Base-by-base conservation (phyloP, 2,797 vertebrate species). In the Serranus cabrilla region DNA sequence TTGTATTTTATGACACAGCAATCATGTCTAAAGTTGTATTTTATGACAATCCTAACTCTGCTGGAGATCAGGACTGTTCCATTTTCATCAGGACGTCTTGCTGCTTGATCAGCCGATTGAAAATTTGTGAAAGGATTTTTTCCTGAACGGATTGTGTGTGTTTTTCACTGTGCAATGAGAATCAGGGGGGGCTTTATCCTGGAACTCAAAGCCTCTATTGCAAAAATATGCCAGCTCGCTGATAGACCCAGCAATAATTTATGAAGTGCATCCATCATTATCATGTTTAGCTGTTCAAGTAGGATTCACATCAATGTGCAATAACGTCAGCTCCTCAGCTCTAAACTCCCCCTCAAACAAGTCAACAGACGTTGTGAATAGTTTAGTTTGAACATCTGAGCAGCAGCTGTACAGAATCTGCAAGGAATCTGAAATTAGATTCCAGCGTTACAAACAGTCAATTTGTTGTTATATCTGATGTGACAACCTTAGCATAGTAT, bases 11-110 rank as follows among this genome's bases (percentile, higher is more conserved):
- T 43, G 1, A 57, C 46, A 76, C 34, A 34, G 34, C 34, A 34
- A 34, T 34, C 34, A 69, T 37, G 34, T 37, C 12, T 34, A 68
- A 62, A 63, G 56, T 58, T 52, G 13, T 34, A 21, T 63, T 69
- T 60, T 31, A 50, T 42, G 1, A 54, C 42, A 71, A 80, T 77
- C 65, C 49, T 52, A 74, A 21, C 43, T 52, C 59, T 31, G 23
- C 72, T 63, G 54, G 55, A 69, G 56, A 64, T 70, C 73, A 56
- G 20, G 14, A 43, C 23, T 23, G 37, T 27, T 64, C 7, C 13
- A 40, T 70, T 80, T 60, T 56, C 76, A 73, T 80, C 73, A 70
- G 31, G 60, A 39, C n/a, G 43, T 45, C 49, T 69, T 43, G 63
- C n/a, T 64, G 59, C 40, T 43, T 61, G 21, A 71, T 66, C 65